A percentile compares a stretch with the other conserved stretches of the same genome.
Conservation (phyloP, 2,797 vertebrate species). For the Molothrus ater region DNA sequence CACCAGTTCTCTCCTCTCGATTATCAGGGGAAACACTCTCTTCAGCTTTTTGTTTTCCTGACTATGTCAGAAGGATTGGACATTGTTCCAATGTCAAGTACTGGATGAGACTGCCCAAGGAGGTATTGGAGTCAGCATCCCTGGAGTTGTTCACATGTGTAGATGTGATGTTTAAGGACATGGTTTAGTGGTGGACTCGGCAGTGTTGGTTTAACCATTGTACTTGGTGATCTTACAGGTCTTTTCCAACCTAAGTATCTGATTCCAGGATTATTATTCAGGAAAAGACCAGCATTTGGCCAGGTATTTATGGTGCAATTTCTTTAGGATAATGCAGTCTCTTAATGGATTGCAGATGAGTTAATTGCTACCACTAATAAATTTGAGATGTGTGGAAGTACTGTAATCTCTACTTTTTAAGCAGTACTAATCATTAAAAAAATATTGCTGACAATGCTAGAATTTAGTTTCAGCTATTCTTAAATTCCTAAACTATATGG, state of each 20-base stretch:
- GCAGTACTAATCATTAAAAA: neutral
- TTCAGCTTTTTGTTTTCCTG: neutral
- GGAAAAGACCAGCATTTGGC: neutral
- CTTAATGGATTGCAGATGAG: neutral
- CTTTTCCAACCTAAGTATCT: neutral
- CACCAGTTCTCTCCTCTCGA: fast-evolving
- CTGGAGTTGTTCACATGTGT: neutral
- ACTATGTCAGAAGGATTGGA: neutral
- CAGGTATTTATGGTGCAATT: neutral
- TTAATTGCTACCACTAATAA: neutral
- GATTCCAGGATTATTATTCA: neutral
- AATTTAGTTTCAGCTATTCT: neutral
- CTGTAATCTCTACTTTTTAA: neutral
- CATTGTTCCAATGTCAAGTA: neutral
- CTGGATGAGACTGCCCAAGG: neutral
- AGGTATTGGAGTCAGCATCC: neutral
- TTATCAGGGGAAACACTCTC: neutral
- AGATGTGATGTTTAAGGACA: neutral
- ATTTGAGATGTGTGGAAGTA: neutral
- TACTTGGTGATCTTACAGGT: neutral
- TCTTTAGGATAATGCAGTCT: neutral
- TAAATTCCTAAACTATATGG: neutral
- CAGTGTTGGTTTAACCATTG: neutral
- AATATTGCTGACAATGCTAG: neutral
- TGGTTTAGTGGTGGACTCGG: neutral